Conservation (phyloP, 1,140 invertebrate genomes). For the Zaprionus camerounensis region DNA sequence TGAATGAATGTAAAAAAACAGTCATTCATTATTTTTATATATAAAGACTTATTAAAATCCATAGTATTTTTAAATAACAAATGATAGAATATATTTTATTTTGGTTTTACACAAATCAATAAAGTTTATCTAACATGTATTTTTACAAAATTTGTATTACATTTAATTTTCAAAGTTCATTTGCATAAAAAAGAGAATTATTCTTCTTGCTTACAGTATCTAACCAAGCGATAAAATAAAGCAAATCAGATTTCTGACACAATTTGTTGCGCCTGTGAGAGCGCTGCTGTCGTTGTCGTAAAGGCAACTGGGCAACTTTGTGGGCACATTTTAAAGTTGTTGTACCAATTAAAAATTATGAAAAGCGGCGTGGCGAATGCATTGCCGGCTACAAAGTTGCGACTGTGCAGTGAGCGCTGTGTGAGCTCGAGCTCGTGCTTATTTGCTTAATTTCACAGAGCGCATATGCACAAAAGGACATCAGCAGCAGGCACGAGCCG, state of each 20-base stretch:
- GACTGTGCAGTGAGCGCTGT: constrained; percentile 10
- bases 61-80: too few relatives aligned
- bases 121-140: too few relatives aligned
- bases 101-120: too few relatives aligned
- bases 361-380: constrained; percentile 22
- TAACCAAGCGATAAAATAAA: background rate
- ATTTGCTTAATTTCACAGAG: constrained; percentile 79
- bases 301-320: constrained; percentile 13
- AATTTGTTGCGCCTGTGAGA: constrained; percentile 4
- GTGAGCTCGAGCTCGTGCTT: constrained; percentile 51
- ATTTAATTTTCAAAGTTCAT: too few relatives aligned
- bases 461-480: constrained; percentile 68
- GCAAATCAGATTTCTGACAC: constrained; percentile 1
- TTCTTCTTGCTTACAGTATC: background rate
- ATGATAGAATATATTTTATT: too few relatives aligned
- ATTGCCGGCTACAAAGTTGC: constrained; percentile 50
- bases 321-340: constrained; percentile 51
- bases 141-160: too few relatives aligned
- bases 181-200: too few relatives aligned
- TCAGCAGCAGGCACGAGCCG: constrained; percentile 10
- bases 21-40: too few relatives aligned
- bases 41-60: too few relatives aligned
- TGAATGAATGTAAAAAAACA: too few relatives aligned
- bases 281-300: background rate
- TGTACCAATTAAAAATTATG: constrained; percentile 54